Evolutionary conservation across 2,888 invertebrate genomes (phyloP), one percentile per base, ranked within the genome.

Genomic region (Apamea crenata): DNA sequence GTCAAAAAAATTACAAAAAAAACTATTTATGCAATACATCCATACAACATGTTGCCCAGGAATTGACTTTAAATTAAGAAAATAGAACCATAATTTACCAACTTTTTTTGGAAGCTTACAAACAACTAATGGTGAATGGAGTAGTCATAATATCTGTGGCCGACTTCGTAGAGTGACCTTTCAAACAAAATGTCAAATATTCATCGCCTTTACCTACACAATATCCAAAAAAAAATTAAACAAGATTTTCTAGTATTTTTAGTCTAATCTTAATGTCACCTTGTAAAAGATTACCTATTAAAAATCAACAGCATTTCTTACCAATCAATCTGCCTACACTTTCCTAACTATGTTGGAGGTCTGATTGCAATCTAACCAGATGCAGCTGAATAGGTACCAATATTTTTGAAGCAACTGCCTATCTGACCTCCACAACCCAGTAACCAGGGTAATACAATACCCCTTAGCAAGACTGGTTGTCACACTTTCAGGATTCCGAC

Each of bases 141-240:
- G 63, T 69, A 80, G 12, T 80, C 40, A 56, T 78, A 10, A 66
- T 56, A 6, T 21, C 10, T 67, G 21, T 61, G 18, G 40, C 40
- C 21, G n/a, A 40, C 8, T 12, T 25, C 40, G 7, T 12, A 47
- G 56, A n/a, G 1, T 67, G 75, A 63, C 59, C 75, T 82, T 80
- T 61, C 6, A 1, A 80, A 73, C 14, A n/a, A 50, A 66, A 67
- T 50, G 50, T 72, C 65, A 80, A 72, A 40, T 61, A 40, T 32
- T 7, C 10, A 32, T 50, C 3, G 10, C 10, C 29, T 36, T n/a
- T 61, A 67, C 40, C 3, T 40, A 21, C 5, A 16, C 3, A 7
- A 69, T 29, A 47, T 5, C 10, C 18, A 47, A 3, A 68, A 47
- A 29, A 8, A 29, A 12, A 18, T 7, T 2, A 47, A 3, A 47